phyloP scores from a whole-genome alignment of 2,888 invertebrate genomes.

The Nephrotoma flavescens region DNA sequence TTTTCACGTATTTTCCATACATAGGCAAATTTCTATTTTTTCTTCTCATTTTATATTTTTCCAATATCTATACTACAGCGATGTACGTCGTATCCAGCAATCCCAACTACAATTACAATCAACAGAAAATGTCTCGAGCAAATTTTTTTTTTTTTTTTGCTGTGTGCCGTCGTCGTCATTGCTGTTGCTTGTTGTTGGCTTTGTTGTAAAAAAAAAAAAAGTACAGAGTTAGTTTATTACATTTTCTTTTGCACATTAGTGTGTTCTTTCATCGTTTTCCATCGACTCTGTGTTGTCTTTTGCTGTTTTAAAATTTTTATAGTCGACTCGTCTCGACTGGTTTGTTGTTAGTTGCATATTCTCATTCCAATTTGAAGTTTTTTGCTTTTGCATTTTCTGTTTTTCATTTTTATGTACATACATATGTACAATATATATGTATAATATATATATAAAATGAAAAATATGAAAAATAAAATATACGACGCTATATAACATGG shows the following conservation, averaged over 20 bases:
- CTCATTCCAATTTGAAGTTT: neutral
- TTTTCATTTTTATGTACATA: neutral
- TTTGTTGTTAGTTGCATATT: constrained; percentile 4
- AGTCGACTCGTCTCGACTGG: constrained; percentile 4
- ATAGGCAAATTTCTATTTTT: neutral
- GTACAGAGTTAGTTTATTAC: neutral
- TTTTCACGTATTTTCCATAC: neutral
- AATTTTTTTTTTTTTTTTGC: neutral
- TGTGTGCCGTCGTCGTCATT: neutral
- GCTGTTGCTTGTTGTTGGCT: neutral
- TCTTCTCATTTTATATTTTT: neutral
- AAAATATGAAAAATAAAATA: neutral
- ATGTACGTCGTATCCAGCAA: neutral
- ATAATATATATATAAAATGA: no score
- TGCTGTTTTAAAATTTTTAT: neutral
- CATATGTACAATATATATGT: neutral
- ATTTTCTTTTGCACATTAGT: neutral
- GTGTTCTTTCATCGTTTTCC: neutral
- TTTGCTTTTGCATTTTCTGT: neutral
- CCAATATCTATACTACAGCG: neutral
- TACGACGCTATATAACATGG: neutral
- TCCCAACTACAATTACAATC: neutral
- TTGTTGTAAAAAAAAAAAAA: neutral
- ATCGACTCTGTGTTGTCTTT: neutral
- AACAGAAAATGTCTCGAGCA: neutral